These are phyloP conservation scores for Neuroterus valhalla DNA, from an alignment of 1,140 invertebrate genomes.

Conservation along the genomic window DNA sequence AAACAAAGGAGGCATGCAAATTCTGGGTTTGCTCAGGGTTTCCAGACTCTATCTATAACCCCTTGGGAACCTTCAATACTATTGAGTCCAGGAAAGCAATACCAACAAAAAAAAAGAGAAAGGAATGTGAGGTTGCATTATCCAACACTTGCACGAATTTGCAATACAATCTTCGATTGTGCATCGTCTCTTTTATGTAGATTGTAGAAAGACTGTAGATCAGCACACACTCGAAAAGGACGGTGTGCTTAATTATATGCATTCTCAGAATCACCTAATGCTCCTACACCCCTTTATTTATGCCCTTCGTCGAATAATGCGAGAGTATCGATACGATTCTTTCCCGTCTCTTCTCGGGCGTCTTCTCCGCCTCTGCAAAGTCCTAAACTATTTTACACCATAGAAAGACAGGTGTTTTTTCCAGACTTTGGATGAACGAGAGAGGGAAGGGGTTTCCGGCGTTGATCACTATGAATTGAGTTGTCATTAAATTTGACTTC, in stretches of 20 bases:
- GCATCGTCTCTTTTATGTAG: background rate
- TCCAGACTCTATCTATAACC: no score
- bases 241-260: slow-evolving; percentile 69
- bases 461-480: no score
- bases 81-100: background rate
- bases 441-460: no score
- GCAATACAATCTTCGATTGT: background rate
- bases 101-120: no score
- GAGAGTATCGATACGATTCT: slow-evolving; percentile 18
- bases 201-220: background rate
- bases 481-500: no score
- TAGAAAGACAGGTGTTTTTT: background rate
- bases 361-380: slow-evolving; percentile 4
- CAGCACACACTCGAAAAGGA: slow-evolving; percentile 47
- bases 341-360: background rate
- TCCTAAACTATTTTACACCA: background rate
- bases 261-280: slow-evolving; percentile 69
- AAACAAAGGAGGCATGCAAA: no score
- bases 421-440: background rate
- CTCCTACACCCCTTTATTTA: slow-evolving; percentile 61
- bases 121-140: background rate
- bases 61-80: background rate
- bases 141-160: background rate
- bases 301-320: slow-evolving; percentile 54
- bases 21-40: no score